Base-by-base conservation (phyloP, 2,797 vertebrate genomes). In the Calcarius lapponicus region DNA sequence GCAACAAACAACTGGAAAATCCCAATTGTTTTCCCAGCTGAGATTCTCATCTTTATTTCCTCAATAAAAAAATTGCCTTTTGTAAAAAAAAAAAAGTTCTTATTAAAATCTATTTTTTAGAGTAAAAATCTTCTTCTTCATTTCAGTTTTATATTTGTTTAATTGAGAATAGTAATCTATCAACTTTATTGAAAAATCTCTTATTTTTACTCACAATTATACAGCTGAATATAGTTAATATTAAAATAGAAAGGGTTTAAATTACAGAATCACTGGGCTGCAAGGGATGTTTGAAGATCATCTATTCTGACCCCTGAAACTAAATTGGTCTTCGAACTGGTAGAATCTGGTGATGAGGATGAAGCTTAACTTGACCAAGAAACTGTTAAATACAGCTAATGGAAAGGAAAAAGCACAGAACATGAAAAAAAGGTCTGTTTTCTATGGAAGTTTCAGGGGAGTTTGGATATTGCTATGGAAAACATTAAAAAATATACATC, bases 401-500 rank as follows among this genome's bases (percentile, higher is more conserved):
- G 4, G 25, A 79, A 84, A 69, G 9, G 53, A 42, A 9, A 20
- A 64, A 61, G 6, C 14, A n/a, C 1, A 25, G 16, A n/a, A 8
- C 7, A n/a, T 13, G 7, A 15, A 65, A 60, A 9, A 18, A 25
- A 10, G 48, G 8, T 43, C 7, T 17, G 1, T 34, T 88, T 84
- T 43, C n/a, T 71, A 2, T 43, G 9, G 24, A 12, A 6, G 2
- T n/a, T 86, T 47, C 9, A 9, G 7, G 5, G 4, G 1, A 34
- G 6, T 31, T 54, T 82, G 47, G 7, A 10, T 69, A 79, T 36
- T 38, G 42, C 2, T 65, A 9, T 9, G 16, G 79, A 87, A 90
- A 81, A 64, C 10, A 29, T 50, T 1, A 7, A 42, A 73, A 73
- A 10, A 71, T 36, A 65, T 19, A 40, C 6, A 20, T 25, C 6